Evolutionary conservation across 1,140 invertebrate species (phyloP).

Genomic region (Drosophila lowei): DNA sequence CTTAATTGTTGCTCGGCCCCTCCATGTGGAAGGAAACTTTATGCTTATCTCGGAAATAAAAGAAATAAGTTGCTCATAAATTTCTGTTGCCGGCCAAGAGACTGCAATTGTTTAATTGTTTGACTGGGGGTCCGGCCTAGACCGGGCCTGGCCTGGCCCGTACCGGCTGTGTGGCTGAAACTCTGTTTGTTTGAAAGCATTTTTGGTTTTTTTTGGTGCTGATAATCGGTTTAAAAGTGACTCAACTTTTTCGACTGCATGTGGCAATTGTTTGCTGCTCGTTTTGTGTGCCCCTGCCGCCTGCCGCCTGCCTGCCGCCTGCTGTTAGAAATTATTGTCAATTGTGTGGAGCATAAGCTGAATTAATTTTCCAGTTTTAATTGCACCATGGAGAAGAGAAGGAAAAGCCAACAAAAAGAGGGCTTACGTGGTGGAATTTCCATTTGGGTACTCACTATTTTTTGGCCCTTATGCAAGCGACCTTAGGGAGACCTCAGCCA

Average conservation of each 20-base stretch:
- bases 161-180: too few species aligned
- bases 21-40: constrained; percentile 38
- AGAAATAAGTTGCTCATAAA: constrained; percentile 64
- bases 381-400: constrained; percentile 47
- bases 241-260: constrained; percentile 63
- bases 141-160: constrained; percentile 11
- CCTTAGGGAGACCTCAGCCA: constrained; percentile 66
- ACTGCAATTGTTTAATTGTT: constrained; percentile 79
- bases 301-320: constrained; percentile 7
- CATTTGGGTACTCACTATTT: neutral
- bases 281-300: constrained; percentile 22
- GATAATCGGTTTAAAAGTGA: constrained; percentile 68
- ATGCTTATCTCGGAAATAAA: constrained; percentile 57
- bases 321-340: constrained; percentile 70
- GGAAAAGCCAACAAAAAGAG: constrained; percentile 2
- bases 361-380: constrained; percentile 73
- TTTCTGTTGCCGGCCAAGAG: constrained; percentile 41
- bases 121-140: constrained; percentile 35
- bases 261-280: constrained; percentile 41
- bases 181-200: constrained; percentile 37
- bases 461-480: constrained; percentile 45
- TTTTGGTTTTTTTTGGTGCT: constrained; percentile 37
- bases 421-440: constrained; percentile 11
- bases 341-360: constrained; percentile 65
- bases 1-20: constrained; percentile 30